Evolutionary conservation across 1,140 invertebrate genomes (phyloP).

Genomic region (Drosophila lini): DNA sequence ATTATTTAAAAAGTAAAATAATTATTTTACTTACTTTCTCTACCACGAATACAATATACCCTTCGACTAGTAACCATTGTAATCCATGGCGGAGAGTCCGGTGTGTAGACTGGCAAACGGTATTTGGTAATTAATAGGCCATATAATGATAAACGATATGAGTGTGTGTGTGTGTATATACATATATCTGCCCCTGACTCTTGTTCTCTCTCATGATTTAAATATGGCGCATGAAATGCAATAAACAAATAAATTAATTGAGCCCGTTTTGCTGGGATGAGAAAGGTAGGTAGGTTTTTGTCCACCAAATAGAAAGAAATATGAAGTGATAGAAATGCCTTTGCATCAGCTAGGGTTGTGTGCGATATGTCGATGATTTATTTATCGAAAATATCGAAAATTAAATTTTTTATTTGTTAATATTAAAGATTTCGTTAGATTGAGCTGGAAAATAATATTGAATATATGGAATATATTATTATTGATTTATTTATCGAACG

Average conservation of each 20-base stretch:
- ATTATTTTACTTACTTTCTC: not conserved
- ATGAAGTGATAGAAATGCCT: constrained; percentile 67
- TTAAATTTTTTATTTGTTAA: too few relatives aligned
- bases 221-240: constrained; percentile 72
- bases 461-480: too few relatives aligned
- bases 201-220: constrained; percentile 63
- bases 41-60: not conserved
- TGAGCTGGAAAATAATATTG: too few relatives aligned
- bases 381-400: too few relatives aligned
- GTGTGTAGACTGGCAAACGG: constrained; percentile 60
- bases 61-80: constrained; percentile 17
- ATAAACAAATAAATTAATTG: constrained; percentile 82
- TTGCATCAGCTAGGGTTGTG: not conserved
- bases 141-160: constrained; percentile 76
- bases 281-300: not conserved
- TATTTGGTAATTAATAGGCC: constrained; percentile 82
- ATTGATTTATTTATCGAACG: too few relatives aligned
- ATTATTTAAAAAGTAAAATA: not conserved
- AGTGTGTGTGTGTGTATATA: constrained; percentile 1
- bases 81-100: constrained; percentile 5
- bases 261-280: constrained; percentile 13
- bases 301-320: constrained; percentile 61
- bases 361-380: too few relatives aligned
- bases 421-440: too few relatives aligned
- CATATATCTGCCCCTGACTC: constrained; percentile 19